phyloP scores from a whole-genome alignment of 2,113 vertebrate species.

The Ginglymostoma cirratum region DNA sequence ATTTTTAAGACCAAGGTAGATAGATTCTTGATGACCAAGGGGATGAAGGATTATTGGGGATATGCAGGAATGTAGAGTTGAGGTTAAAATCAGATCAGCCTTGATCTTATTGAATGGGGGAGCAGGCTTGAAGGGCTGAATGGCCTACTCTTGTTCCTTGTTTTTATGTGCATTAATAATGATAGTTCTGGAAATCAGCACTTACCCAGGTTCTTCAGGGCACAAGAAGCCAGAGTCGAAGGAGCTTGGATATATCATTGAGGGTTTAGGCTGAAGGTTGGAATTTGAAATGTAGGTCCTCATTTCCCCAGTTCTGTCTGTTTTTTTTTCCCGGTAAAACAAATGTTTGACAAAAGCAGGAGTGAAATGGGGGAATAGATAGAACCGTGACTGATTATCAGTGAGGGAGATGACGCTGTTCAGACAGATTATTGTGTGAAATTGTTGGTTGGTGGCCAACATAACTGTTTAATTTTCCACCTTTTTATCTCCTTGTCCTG shows the following conservation, averaged over 20 bases:
- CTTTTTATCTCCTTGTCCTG: neutral
- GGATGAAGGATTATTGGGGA: no score
- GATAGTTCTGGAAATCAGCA: neutral
- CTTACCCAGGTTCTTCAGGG: no score
- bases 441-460: neutral
- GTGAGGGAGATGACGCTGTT: neutral
- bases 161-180: no score
- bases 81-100: no score
- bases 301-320: neutral
- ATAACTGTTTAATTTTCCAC: neutral
- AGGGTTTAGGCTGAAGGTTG: neutral
- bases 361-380: neutral
- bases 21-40: no score
- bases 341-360: neutral
- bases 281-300: neutral
- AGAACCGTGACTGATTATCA: neutral
- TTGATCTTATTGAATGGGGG: no score
- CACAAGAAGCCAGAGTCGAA: neutral
- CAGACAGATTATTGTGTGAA: neutral
- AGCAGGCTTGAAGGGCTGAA: no score
- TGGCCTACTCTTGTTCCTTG: no score
- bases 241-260: neutral
- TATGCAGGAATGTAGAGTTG: no score
- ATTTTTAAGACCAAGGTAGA: no score
- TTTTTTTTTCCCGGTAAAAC: neutral